Evolutionary conservation across 1,140 invertebrate species (phyloP), one percentile per base, ranked within the genome.

Genomic region (Drosophila miranda): DNA sequence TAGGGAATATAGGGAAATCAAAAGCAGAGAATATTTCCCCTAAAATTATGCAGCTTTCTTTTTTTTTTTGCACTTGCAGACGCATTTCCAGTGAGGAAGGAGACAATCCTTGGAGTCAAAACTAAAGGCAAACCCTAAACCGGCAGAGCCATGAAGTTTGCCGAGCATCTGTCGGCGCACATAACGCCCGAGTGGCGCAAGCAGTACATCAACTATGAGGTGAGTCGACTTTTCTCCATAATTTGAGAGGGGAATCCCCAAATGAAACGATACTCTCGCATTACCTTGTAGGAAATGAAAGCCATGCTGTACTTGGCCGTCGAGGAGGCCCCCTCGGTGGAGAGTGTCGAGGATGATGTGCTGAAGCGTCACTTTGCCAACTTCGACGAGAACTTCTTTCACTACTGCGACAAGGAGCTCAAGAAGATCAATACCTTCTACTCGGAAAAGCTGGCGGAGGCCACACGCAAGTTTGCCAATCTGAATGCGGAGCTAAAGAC

Each of bases 101-200:
- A 38, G 34, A 13, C 11, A 38, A 38, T 38, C 34, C 34, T 38
- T 38, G 34, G 34, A 38, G 11, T 13, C 11, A 5, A 5, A 38
- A 8, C 4, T 38, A 38, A 4, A 38, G 34, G 34, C 34, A 38
- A 38, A 13, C 2, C 3, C 0, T 11, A 38, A 13, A 38, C 9
- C 34, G 58, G 41, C 45, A 2, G 49, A 26, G 23, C 14, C 80
- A 99, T 99, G 98, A 99, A 99, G 93, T 99, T 99, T 91, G 96
- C 97, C 4, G 98, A 99, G 91, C 97, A 99, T 93, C 92, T 99
- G 57, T 94, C 95, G 71, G 97, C 97, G 64, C 98, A 99, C 90
- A 98, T 99, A 80, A 99, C 98, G 59, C 98, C 98, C 30, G 98
- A 99, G 93, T 99, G 98, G 98, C 94, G 98, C 62, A 99, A 99